Base-by-base conservation (phyloP, 2,888 invertebrate species). In the Trilocha varians region DNA sequence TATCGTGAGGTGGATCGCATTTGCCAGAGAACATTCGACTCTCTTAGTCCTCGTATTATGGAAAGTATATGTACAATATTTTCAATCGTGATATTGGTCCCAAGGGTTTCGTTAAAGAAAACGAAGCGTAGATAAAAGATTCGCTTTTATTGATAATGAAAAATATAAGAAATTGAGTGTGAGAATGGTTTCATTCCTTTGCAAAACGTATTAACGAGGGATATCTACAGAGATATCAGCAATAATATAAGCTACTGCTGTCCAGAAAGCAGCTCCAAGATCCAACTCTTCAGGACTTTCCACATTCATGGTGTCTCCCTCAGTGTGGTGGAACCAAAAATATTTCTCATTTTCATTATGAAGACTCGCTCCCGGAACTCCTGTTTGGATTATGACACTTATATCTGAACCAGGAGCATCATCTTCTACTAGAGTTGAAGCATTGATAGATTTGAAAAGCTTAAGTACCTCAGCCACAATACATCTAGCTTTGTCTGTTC, bases 281-380 rank as follows among this genome's bases (percentile, higher is more conserved):
- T 96, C 94, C 42, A 96, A 78, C 40, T 87, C 87, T 16, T 87
- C 85, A 0, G 93, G 87, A 73, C 91, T 87, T 62, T 93, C 89
- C 0, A 93, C 91, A 43, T 90, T 88, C 91, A 95, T 92, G 0
- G 91, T 92, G 62, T 96, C 95, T 1, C 91, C 95, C 52, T 90
- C 88, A 0, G 91, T 87, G 62, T 96, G 95, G 72, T 95, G 95
- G 64, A 88, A 94, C 87, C 87, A 88, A 50, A 87, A 88, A 68
- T 96, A 96, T 50, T 85, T 87, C 15, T 89, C 89, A 63, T 92
- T 91, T 9, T 88, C 87, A 53, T 91, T 95, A 43, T 89, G 66
- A 2, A 95, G 79, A 50, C 91, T 88, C 1, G 90, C 92, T 13
- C 91, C 91, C 1, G 95, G 95, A 16, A 94, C 88, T 11, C 92